A percentile compares a stretch with the other conserved stretches of the same genome.
phyloP scores from a whole-genome alignment of 2,888 invertebrate genomes.

The Acleris emargana region DNA sequence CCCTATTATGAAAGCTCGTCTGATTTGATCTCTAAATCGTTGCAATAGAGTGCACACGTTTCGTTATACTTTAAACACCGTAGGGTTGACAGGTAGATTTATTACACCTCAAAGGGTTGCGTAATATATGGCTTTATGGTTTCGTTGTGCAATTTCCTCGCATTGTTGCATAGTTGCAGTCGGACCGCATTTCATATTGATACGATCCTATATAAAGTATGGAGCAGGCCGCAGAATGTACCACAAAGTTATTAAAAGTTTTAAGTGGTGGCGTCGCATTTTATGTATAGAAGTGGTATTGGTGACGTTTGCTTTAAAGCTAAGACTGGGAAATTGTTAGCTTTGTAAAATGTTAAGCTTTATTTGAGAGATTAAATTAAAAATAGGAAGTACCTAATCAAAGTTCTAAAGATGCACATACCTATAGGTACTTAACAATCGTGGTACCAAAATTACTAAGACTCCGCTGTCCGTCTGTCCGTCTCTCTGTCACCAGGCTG shows the following conservation, averaged over 20 bases:
- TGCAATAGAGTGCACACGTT: slow-evolving; percentile 43
- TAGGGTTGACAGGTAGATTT: slow-evolving; percentile 65
- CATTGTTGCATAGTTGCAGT: slow-evolving; percentile 57
- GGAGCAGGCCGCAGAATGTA: not conserved
- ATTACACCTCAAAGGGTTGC: slow-evolving; percentile 80
- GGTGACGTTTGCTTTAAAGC: too few species aligned
- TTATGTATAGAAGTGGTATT: too few species aligned
- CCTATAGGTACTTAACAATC: too few species aligned
- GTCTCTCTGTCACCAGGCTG: too few species aligned
- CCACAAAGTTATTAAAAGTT: not conserved
- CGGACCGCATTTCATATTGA: slow-evolving; percentile 44
- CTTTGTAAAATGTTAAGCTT: too few species aligned
- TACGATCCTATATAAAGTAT: slow-evolving; percentile 33
- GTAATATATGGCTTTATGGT: slow-evolving; percentile 78
- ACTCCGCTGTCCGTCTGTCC: too few species aligned
- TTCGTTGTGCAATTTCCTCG: slow-evolving; percentile 77
- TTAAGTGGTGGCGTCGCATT: not conserved
- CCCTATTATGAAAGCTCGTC: slow-evolving; percentile 41
- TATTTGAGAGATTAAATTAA: too few species aligned
- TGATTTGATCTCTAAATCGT: slow-evolving; percentile 41
- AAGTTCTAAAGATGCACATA: too few species aligned
- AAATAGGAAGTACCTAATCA: too few species aligned
- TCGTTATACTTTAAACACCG: slow-evolving; percentile 16
- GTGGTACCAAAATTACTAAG: too few species aligned
- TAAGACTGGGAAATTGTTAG: too few species aligned